These are phyloP conservation scores for Drosophila rellima DNA, from an alignment of 2,888 invertebrate genomes.

Conservation along the genomic window DNA sequence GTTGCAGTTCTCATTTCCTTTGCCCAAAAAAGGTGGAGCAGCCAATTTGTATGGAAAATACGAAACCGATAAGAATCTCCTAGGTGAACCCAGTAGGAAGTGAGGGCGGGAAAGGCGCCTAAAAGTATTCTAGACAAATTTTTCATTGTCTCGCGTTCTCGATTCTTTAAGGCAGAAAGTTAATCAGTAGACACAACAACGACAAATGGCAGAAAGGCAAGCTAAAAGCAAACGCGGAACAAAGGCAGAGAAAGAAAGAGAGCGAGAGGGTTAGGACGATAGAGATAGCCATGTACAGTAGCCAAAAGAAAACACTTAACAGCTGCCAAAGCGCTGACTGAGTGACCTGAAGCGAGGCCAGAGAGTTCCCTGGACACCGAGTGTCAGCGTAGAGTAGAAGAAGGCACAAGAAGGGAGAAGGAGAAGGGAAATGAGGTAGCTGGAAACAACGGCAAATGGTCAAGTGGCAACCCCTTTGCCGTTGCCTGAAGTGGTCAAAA, in stretches of 20 bases:
- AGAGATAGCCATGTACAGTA: constrained; percentile 20
- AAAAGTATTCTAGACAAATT: constrained; percentile 37
- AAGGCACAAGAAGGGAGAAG: neutral
- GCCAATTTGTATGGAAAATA: constrained; percentile 25
- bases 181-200: constrained; percentile 57
- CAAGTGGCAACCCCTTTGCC: constrained; percentile 69
- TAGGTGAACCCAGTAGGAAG: neutral
- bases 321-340: constrained; percentile 70
- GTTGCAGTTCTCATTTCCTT: constrained; percentile 54
- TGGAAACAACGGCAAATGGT: constrained; percentile 53
- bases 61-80: constrained; percentile 13
- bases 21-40: constrained; percentile 1
- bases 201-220: constrained; percentile 34
- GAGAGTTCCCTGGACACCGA: constrained; percentile 20
- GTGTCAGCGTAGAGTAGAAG: neutral
- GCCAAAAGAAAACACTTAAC: constrained; percentile 70
- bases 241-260: constrained; percentile 11
- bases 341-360: constrained; percentile 65
- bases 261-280: neutral
- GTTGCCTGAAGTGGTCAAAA: constrained; percentile 73
- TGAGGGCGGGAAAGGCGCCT: neutral
- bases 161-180: constrained; percentile 39
- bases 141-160: constrained; percentile 21
- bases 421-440: neutral
- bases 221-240: constrained; percentile 15